These are phyloP conservation scores for Anarrhichthys ocellatus DNA, from an alignment of 2,113 vertebrate genomes.

Conservation along the genomic window DNA sequence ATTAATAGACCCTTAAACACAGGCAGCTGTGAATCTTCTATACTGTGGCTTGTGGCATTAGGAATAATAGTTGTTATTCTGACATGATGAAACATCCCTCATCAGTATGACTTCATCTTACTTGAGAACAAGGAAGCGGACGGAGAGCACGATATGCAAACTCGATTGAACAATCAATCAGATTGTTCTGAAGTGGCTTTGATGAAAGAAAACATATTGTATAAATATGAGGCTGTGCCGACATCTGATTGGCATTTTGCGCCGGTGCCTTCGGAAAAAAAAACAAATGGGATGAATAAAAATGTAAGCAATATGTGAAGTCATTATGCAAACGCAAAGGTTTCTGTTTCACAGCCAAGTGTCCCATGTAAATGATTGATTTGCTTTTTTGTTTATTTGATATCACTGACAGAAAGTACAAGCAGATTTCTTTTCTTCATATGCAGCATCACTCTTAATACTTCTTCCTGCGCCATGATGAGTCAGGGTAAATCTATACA, in stretches of 20 bases:
- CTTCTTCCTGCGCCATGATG: slow-evolving; percentile 61
- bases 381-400: slow-evolving; percentile 31
- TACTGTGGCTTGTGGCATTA: slow-evolving; percentile 59
- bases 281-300: slow-evolving; percentile 39
- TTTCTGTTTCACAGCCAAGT: slow-evolving; percentile 18
- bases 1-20: slow-evolving; percentile 75
- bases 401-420: slow-evolving; percentile 23
- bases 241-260: slow-evolving; percentile 47
- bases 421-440: slow-evolving; percentile 36
- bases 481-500: slow-evolving; percentile 72
- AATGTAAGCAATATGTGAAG: slow-evolving; percentile 47
- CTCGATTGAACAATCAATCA: slow-evolving; percentile 51
- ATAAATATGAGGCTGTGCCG: slow-evolving; percentile 27
- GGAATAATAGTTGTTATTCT: slow-evolving; percentile 68
- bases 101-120: slow-evolving; percentile 57
- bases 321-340: slow-evolving; percentile 28
- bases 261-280: neutral
- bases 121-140: slow-evolving; percentile 29
- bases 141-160: slow-evolving; percentile 32
- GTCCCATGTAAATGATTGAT: slow-evolving; percentile 64
- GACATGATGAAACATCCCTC: slow-evolving; percentile 64
- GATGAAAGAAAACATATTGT: slow-evolving; percentile 50
- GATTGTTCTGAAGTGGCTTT: slow-evolving; percentile 41
- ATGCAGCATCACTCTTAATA: slow-evolving; percentile 52
- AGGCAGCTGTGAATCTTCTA: slow-evolving; percentile 71